Conservation (phyloP, 2,113 vertebrate genomes). For the Paraplagusia blochii region DNA sequence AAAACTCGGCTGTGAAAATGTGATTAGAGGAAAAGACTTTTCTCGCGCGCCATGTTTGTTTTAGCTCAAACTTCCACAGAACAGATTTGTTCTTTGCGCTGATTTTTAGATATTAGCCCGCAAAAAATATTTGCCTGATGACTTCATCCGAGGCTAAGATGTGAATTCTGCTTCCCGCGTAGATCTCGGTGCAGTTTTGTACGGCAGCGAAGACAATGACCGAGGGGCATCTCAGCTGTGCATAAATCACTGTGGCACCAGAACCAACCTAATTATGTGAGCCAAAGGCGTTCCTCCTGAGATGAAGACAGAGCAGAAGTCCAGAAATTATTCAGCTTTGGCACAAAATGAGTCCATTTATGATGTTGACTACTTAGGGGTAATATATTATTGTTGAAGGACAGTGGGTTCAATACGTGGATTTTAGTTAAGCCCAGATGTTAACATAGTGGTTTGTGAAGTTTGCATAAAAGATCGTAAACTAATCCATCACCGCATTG, state of each 20-base stretch:
- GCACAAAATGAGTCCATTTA: constrained; percentile 23
- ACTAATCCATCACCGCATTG: constrained; percentile 28
- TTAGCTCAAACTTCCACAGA: constrained; percentile 20
- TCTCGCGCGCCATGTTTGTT: constrained; percentile 40
- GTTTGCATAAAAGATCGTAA: constrained; percentile 60
- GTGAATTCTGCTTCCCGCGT: constrained; percentile 40
- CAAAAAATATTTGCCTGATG: constrained; percentile 51
- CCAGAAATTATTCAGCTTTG: constrained; percentile 19
- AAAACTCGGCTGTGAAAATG: constrained; percentile 38
- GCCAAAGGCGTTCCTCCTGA: constrained; percentile 48
- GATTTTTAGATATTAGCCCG: constrained; percentile 31
- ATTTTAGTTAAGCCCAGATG: constrained; percentile 18
- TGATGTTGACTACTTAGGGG: constrained; percentile 20
- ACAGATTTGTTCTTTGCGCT: constrained; percentile 15
- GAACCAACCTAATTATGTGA: constrained; percentile 52
- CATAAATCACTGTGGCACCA: constrained; percentile 63
- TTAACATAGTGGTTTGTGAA: constrained; percentile 51
- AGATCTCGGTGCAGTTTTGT: constrained; percentile 39
- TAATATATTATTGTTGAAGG: constrained; percentile 40
- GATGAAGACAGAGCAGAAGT: constrained; percentile 42
- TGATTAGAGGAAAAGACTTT: constrained; percentile 31
- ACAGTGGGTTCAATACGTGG: constrained; percentile 20
- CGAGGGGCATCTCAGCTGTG: constrained; percentile 47
- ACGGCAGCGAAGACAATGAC: constrained; percentile 54
- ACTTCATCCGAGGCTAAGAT: constrained; percentile 40